Base-by-base conservation (phyloP, 2,113 vertebrate genomes). In the Peromyscus maniculatus region DNA sequence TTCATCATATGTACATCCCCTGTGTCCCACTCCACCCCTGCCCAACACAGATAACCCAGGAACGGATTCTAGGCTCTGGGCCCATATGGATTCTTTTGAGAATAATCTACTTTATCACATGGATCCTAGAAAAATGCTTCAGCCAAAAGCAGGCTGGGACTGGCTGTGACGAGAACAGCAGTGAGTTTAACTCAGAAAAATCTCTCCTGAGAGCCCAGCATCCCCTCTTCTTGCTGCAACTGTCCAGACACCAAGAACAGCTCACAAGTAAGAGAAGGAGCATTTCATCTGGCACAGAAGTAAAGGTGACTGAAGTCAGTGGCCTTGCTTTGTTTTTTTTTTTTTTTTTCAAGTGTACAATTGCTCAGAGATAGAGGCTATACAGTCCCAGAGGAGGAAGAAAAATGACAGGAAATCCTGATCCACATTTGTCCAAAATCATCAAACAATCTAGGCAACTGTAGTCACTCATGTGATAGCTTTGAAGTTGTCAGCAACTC, bases 321-420 rank as follows among this genome's bases (percentile, higher is more conserved):
- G 95, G 95, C 78, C 89, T 95, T 94, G 93, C 87, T 97, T 95
- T 91, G 66, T 95, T 94, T 84, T 96, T 49, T 49, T 46, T 96
- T 94, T 88, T 82, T 88, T 82, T 95, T 91, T 93, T 79, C 84
- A 97, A 96, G 87, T 75, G 16, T 72, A 93, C 90, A 97, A 93
- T 0, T 96, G 83, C 87, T 97, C 78, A 95, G 64, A 96, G 96
- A 97, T 36, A 97, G 93, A 95, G 89, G 95, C 93, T 94, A 91
- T 55, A 62, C 19, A 87, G 91, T 11, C 24, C 91, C 82, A 96
- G 87, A 94, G 93, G 57, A 95, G 74, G 82, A 97, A 95, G 96
- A 97, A 97, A 97, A 97, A 97, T 95, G 28, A 93, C 91, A 97
- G 95, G 97, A 97, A 97, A 94, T 97, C 94, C 94, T 96, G 93